A percentile compares a stretch with the other conserved stretches of the same genome.
Conservation (phyloP, 2,113 vertebrate species). For the Percina caprodes region DNA sequence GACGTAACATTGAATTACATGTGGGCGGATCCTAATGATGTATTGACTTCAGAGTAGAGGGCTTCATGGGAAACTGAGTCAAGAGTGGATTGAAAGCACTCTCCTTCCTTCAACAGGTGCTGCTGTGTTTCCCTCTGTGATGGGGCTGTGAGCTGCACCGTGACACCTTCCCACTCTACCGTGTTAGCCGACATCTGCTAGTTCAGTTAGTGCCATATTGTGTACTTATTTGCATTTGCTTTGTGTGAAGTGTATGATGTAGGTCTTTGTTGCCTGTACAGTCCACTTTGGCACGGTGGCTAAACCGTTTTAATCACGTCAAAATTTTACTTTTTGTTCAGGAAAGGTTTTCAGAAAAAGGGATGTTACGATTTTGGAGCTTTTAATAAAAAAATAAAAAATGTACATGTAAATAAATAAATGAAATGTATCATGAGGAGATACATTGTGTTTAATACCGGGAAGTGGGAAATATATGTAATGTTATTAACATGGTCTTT, state of each 20-base stretch:
- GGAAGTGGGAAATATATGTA: slow-evolving; percentile 4
- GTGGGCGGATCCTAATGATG: neutral
- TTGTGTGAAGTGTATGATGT: slow-evolving; percentile 28
- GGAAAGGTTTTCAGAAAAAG: slow-evolving; percentile 17
- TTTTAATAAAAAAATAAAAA: slow-evolving; percentile 9
- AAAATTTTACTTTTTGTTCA: neutral
- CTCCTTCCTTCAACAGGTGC: slow-evolving; percentile 71
- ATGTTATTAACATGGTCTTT: neutral
- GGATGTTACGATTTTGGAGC: slow-evolving; percentile 1
- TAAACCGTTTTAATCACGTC: slow-evolving; percentile 26
- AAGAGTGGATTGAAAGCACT: slow-evolving; percentile 25
- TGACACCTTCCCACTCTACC: neutral
- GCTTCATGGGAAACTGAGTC: neutral
- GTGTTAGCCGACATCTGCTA: neutral
- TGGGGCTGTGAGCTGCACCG: slow-evolving; percentile 77
- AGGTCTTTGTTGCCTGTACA: slow-evolving; percentile 8
- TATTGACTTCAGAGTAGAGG: neutral
- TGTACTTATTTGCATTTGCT: slow-evolving; percentile 33
- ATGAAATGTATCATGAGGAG: slow-evolving; percentile 29
- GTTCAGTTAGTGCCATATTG: slow-evolving; percentile 17
- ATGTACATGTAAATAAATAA: slow-evolving; percentile 44
- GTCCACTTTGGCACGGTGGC: neutral
- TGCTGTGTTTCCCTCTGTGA: slow-evolving; percentile 83
- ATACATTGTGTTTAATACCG: neutral
- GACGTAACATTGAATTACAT: slow-evolving; percentile 27